Evolutionary conservation across 2,113 vertebrate species (phyloP).

Genomic region (Eublepharis macularius): DNA sequence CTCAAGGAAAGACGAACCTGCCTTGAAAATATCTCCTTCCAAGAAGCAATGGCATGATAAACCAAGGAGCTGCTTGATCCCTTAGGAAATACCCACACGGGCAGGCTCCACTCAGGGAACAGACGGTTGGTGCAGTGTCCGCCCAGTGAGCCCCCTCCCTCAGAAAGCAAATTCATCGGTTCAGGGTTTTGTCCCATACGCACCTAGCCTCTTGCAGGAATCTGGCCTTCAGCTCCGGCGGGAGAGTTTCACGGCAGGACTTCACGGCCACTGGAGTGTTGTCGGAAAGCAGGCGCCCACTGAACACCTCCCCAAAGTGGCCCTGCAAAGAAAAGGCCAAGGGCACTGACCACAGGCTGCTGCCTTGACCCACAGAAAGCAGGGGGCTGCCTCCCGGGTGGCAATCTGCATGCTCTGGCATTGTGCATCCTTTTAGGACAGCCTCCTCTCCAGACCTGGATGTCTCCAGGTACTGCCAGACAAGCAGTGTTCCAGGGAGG

Average conservation of each 20-base stretch:
- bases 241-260: slow-evolving; percentile 91
- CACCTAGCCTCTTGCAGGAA: slow-evolving; percentile 98
- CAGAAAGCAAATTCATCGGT: too few relatives aligned
- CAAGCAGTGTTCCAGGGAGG: background rate
- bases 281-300: slow-evolving; percentile 83
- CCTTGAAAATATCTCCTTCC: background rate
- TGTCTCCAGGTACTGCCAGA: background rate
- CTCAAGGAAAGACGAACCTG: background rate
- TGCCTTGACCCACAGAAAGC: background rate
- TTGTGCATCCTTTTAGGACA: too few relatives aligned
- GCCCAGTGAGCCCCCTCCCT: too few relatives aligned
- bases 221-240: slow-evolving; percentile 88
- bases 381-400: background rate
- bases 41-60: fast-evolving
- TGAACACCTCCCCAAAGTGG: slow-evolving; percentile 97
- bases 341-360: fast-evolving
- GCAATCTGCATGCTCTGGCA: too few relatives aligned
- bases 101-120: too few relatives aligned
- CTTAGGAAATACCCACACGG: too few relatives aligned
- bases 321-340: slow-evolving; percentile 73
- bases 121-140: too few relatives aligned
- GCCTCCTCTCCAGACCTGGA: background rate
- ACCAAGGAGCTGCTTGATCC: too few relatives aligned
- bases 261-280: slow-evolving; percentile 92
- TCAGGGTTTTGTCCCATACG: fast-evolving